These are phyloP conservation scores for Diarsia dahlii DNA, from an alignment of 2,888 invertebrate genomes.

Conservation along the genomic window DNA sequence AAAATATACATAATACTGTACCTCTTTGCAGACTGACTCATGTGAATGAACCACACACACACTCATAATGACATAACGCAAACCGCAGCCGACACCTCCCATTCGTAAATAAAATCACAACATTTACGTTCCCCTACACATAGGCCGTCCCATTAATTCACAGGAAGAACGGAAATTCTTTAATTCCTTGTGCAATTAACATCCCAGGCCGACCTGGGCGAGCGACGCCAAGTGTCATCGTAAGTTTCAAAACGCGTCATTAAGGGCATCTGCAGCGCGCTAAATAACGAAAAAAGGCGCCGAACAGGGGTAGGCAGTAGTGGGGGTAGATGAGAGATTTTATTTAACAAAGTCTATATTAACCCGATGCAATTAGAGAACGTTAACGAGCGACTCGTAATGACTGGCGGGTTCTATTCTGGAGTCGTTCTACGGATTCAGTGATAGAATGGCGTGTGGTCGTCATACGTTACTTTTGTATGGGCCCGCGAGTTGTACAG, in stretches of 20 bases:
- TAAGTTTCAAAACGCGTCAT: slow-evolving; percentile 90
- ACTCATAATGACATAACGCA: slow-evolving; percentile 22
- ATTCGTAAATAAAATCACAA: slow-evolving; percentile 71
- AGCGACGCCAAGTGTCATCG: slow-evolving; percentile 89
- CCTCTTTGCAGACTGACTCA: neutral
- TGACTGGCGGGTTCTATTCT: slow-evolving; percentile 86
- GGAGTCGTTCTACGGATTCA: slow-evolving; percentile 50
- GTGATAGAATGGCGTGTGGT: neutral
- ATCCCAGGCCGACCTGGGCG: slow-evolving; percentile 76
- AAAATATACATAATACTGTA: neutral
- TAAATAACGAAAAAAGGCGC: slow-evolving; percentile 88
- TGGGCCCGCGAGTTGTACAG: neutral
- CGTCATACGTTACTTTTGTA: slow-evolving; percentile 5
- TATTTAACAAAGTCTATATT: slow-evolving; percentile 91
- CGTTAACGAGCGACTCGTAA: slow-evolving; percentile 90
- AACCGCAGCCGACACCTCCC: slow-evolving; percentile 26
- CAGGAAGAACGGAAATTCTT: slow-evolving; percentile 87
- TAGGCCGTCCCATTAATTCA: slow-evolving; percentile 83
- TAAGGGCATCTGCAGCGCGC: slow-evolving; percentile 90
- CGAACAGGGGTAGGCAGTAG: slow-evolving; percentile 64
- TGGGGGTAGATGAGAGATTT: slow-evolving; percentile 87
- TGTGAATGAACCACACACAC: slow-evolving; percentile 7
- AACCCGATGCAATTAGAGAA: slow-evolving; percentile 90
- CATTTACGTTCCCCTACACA: slow-evolving; percentile 69
- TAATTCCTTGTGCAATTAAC: slow-evolving; percentile 89